Percentiles rank a stretch among this genome's conserved stretches.
These are phyloP conservation scores for Auanema sp. DNA, from an alignment of 2,888 invertebrate species.

Conservation along the genomic window DNA sequence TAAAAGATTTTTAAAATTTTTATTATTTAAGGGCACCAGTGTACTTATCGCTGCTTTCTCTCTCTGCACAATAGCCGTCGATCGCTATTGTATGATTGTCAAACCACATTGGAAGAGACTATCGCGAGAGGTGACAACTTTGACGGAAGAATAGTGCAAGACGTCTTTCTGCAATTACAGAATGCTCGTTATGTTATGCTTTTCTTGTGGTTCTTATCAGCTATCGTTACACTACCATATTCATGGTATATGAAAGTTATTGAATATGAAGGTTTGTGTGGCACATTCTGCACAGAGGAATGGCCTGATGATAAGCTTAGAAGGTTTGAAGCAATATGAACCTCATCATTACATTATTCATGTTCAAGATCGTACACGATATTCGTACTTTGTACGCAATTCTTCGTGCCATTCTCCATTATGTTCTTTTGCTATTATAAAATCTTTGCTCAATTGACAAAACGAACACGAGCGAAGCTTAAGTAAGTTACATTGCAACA, in stretches of 20 bases:
- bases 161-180: conserved; percentile 8
- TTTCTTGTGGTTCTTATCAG: conserved; percentile 14
- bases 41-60: conserved; percentile 23
- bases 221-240: conserved; percentile 21
- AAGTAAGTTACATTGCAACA: conserved; percentile 11
- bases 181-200: conserved; percentile 18
- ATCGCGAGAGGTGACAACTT: conserved; percentile 11
- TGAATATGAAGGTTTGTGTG: conserved; percentile 17
- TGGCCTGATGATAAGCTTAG: conserved; percentile 18
- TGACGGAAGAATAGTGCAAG: background rate
- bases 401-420: conserved; percentile 15
- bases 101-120: conserved; percentile 17
- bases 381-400: conserved; percentile 17
- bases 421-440: conserved; percentile 22
- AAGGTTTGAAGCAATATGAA: background rate
- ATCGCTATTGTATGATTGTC: conserved; percentile 24
- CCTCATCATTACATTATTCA: background rate
- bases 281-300: conserved; percentile 21
- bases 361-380: conserved; percentile 18
- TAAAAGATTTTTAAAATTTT: background rate
- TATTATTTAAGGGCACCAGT: conserved; percentile 20
- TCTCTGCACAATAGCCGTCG: conserved; percentile 20
- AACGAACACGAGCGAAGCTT: conserved; percentile 16
- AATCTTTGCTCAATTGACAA: conserved; percentile 13
- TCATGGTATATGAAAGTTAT: conserved; percentile 22